These are phyloP conservation scores for Dorcus parallelipipedus DNA, from an alignment of 2,888 invertebrate species.

Conservation along the genomic window DNA sequence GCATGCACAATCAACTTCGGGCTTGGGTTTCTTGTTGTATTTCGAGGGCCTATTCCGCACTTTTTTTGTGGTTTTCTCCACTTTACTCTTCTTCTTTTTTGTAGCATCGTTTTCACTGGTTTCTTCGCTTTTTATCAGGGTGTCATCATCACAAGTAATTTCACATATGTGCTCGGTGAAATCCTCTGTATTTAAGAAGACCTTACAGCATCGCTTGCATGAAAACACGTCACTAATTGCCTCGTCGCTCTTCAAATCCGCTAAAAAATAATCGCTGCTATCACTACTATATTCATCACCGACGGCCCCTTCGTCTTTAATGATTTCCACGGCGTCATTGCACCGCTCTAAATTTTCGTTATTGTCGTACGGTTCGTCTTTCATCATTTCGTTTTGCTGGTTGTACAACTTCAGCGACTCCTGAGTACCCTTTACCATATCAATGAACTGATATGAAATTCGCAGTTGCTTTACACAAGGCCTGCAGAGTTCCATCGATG, in stretches of 20 bases:
- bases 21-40: constrained; percentile 1
- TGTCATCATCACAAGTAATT: neutral
- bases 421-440: constrained; percentile 31
- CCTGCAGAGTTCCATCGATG: constrained; percentile 27
- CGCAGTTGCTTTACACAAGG: constrained; percentile 27
- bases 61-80: constrained; percentile 1
- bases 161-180: neutral
- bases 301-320: neutral
- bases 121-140: neutral
- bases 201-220: neutral
- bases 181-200: neutral
- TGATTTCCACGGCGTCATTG: neutral
- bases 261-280: constrained; percentile 5
- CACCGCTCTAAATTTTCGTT: neutral
- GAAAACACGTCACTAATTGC: neutral
- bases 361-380: neutral
- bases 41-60: constrained; percentile 10
- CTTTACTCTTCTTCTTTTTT: neutral
- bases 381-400: neutral
- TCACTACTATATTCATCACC: constrained; percentile 2
- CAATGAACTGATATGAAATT: constrained; percentile 30
- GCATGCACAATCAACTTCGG: constrained; percentile 23
- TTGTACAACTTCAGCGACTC: constrained; percentile 22
- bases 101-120: neutral
- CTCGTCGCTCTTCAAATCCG: neutral